Evolutionary conservation across 2,113 vertebrate genomes (phyloP), one percentile per base, ranked within the genome.

Genomic region (Eurystomus gularis): DNA sequence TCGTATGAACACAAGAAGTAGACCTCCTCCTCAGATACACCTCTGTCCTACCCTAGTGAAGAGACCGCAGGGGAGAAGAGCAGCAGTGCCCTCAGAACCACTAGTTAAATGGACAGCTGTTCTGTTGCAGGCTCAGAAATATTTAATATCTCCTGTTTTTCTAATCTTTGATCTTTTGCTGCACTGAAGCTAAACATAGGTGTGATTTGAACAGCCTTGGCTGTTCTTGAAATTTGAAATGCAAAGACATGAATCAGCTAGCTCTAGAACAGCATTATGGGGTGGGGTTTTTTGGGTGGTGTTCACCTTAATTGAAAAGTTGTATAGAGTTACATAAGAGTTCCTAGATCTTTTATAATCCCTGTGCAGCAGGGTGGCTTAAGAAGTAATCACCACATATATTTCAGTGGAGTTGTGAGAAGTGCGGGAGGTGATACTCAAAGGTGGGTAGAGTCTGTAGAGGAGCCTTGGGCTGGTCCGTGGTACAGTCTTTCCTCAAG

Each of bases 401-500:
- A 16, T 44, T 48, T n/a, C 23, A 23, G 4, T 40, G 24, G 4
- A 5, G n/a, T 42, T 73, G 13, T 20, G 58, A 21, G 68, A n/a
- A 31, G 8, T 42, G 20, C 65, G 9, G 46, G 18, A 19, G 46
- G 29, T 49, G 1, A 40, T 21, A 1, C 9, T 48, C 17, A 4
- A 11, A 55, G 66, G 48, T n/a, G 75, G 54, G 4, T 5, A 17
- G 84, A 37, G 37, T 11, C n/a, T n/a, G 2, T 13, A 4, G 9
- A 48, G 57, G 48, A n/a, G 35, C 35, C 52, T 18, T 1, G 61
- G 51, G 51, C 40, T 18, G 4, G 28, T 21, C 28, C 1, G 2
- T 6, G 42, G 12, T n/a, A 5, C 2, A 17, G 18, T 11, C 44
- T 28, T 19, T 8, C 44, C 62, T 52, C 17, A 6, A 0, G 10